phyloP scores from a whole-genome alignment of 2,113 vertebrate species.

The Trogon surrucura region DNA sequence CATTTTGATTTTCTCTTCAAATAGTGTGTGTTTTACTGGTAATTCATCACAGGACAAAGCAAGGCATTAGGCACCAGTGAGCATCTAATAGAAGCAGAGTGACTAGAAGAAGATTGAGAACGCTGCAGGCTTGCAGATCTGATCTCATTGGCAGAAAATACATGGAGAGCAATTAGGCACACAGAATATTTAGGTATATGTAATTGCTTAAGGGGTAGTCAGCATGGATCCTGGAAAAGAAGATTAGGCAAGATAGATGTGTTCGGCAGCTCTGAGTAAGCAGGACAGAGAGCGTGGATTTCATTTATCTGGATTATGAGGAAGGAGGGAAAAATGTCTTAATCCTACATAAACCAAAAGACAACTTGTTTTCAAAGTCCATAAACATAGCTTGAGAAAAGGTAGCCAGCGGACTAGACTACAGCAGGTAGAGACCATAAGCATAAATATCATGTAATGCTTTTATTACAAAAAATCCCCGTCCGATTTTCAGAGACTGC shows the following conservation, averaged over 20 bases:
- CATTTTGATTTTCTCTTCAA: background rate
- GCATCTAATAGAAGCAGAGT: background rate
- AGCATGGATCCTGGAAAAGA: conserved; percentile 44
- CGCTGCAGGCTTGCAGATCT: conserved; percentile 1
- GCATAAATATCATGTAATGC: background rate
- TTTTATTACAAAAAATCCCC: background rate
- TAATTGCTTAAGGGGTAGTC: conserved; percentile 55
- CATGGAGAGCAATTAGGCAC: conserved; percentile 43
- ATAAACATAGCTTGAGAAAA: conserved; percentile 5
- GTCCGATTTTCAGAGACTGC: background rate
- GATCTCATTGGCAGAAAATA: conserved; percentile 15
- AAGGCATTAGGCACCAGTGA: background rate
- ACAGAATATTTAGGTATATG: conserved; percentile 47
- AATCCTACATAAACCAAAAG: conserved; percentile 9
- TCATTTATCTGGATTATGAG: conserved; percentile 20
- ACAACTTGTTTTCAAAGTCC: conserved; percentile 23
- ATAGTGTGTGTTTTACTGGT: background rate
- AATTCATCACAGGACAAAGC: conserved; percentile 4
- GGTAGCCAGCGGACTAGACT: background rate
- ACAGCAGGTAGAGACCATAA: background rate
- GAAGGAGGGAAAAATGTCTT: background rate
- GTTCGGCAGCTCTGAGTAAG: conserved; percentile 6
- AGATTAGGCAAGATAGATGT: conserved; percentile 55
- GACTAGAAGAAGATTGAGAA: conserved; percentile 22
- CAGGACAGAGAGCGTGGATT: background rate